Conservation (phyloP, 1,140 invertebrate genomes). For the Carcinoscorpius rotundicauda region DNA sequence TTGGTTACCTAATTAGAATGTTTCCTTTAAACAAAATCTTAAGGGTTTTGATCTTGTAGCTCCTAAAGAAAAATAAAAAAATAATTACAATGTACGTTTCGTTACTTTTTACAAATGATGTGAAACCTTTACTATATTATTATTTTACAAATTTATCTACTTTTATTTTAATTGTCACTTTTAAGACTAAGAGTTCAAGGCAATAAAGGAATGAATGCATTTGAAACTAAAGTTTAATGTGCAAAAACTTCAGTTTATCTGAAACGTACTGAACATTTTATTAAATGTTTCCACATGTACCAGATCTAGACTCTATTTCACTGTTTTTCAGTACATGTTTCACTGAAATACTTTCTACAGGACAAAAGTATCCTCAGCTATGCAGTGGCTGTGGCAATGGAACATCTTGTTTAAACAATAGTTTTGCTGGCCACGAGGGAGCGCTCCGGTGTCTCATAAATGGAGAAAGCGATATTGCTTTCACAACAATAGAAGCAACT, state of each 20-base stretch:
- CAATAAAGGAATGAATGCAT: too few species aligned
- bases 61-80: too few species aligned
- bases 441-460: conserved; percentile 63
- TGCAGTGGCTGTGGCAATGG: conserved; percentile 60
- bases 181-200: too few species aligned
- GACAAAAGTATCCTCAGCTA: conserved; percentile 54
- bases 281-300: not conserved
- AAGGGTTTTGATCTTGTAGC: too few species aligned
- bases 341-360: conserved; percentile 22
- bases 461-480: conserved; percentile 65
- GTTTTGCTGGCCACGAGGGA: conserved; percentile 67
- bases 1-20: too few species aligned
- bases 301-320: too few species aligned
- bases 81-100: too few species aligned
- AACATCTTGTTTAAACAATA: conserved; percentile 58
- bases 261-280: not conserved
- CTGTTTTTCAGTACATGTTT: not conserved
- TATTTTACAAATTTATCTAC: too few species aligned
- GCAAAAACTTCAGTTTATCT: not conserved
- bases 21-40: too few species aligned
- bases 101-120: too few species aligned
- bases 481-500: conserved; percentile 66
- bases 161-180: too few species aligned
- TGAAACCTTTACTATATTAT: too few species aligned
- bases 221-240: not conserved